Evolutionary conservation across 2,797 vertebrate species (phyloP).

Genomic region (Zenarchopterus dispar): DNA sequence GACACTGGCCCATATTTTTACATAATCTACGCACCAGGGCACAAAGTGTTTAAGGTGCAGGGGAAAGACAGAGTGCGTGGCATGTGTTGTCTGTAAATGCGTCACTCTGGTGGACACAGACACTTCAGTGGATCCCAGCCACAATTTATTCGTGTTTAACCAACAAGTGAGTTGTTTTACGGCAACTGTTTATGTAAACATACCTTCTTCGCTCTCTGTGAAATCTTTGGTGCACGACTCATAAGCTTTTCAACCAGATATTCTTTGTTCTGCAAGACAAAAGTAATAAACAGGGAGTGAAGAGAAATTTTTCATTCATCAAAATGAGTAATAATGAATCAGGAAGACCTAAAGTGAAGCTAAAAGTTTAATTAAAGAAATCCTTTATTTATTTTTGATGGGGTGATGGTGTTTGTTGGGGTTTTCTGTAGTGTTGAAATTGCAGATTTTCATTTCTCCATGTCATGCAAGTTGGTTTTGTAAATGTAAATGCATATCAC

Average conservation of each 20-base stretch:
- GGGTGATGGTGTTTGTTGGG: too few relatives aligned
- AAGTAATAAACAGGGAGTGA: slow-evolving; percentile 36
- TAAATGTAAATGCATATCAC: too few relatives aligned
- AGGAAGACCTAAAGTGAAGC: neutral
- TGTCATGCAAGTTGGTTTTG: too few relatives aligned
- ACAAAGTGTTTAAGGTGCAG: slow-evolving; percentile 34
- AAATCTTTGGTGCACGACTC: slow-evolving; percentile 93
- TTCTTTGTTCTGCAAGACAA: slow-evolving; percentile 92
- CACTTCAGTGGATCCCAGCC: slow-evolving; percentile 37
- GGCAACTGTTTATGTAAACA: slow-evolving; percentile 41
- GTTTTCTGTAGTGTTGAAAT: too few relatives aligned
- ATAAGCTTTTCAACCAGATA: slow-evolving; percentile 96
- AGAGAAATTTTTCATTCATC: neutral
- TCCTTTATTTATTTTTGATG: too few relatives aligned
- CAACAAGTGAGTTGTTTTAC: slow-evolving; percentile 60
- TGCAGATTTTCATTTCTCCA: too few relatives aligned
- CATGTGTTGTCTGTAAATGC: slow-evolving; percentile 70
- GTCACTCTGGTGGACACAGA: slow-evolving; percentile 31
- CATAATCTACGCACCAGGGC: slow-evolving; percentile 43
- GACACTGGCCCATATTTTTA: slow-evolving; percentile 38
- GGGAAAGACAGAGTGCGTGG: slow-evolving; percentile 33
- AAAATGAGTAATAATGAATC: neutral
- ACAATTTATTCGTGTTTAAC: slow-evolving; percentile 55
- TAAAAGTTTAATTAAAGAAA: too few relatives aligned
- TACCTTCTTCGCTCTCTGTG: slow-evolving; percentile 97